phyloP scores from a whole-genome alignment of 1,140 invertebrate genomes.

The Megathymus violae region DNA sequence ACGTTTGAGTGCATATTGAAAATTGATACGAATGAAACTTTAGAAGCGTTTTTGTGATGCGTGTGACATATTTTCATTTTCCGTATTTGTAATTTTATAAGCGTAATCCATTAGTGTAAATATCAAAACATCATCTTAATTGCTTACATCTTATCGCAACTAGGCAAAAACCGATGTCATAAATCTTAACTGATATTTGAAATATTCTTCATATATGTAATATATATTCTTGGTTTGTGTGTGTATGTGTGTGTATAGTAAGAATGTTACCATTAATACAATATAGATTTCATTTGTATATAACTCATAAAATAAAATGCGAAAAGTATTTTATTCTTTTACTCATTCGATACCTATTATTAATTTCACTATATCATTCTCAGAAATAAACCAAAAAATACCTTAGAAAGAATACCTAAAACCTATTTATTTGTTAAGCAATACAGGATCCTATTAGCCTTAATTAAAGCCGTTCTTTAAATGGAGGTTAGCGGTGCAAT shows the following conservation, averaged over 20 bases:
- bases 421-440: slow-evolving; percentile 2
- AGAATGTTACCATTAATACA: slow-evolving; percentile 20
- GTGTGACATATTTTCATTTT: slow-evolving; percentile 33
- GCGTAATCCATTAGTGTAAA: slow-evolving; percentile 32
- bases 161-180: slow-evolving; percentile 28
- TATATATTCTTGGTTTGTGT: no score
- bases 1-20: slow-evolving; percentile 27
- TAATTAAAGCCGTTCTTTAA: slow-evolving; percentile 15
- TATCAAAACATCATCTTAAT: slow-evolving; percentile 29
- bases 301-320: slow-evolving; percentile 32
- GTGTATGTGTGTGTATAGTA: slow-evolving; percentile 20
- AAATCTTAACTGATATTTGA: slow-evolving; percentile 26
- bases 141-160: slow-evolving; percentile 23
- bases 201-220: no score
- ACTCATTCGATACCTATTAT: not conserved
- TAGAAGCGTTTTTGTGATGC: slow-evolving; percentile 31
- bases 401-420: no score
- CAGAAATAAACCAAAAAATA: not conserved
- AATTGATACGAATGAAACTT: slow-evolving; percentile 26
- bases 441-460: not conserved
- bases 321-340: slow-evolving; percentile 12
- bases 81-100: slow-evolving; percentile 31
- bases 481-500: slow-evolving; percentile 17
- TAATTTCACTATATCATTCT: not conserved
- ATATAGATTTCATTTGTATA: slow-evolving; percentile 32